Percentiles rank a stretch among this genome's conserved stretches.
These are phyloP conservation scores for Macrophya annulata DNA, from an alignment of 2,888 invertebrate genomes.

Conservation along the genomic window DNA sequence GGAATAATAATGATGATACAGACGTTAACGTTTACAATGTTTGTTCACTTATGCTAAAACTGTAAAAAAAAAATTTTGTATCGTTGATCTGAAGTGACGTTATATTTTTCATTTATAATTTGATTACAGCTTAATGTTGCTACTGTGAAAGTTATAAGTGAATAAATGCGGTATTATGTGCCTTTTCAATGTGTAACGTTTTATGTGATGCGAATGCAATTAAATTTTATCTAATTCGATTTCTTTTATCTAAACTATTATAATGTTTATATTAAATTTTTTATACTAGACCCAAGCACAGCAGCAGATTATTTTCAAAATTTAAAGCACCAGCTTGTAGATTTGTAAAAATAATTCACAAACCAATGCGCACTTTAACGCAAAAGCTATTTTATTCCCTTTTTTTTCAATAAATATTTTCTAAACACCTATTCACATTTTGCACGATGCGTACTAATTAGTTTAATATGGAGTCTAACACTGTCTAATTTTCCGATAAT, in stretches of 20 bases:
- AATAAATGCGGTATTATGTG: slow-evolving; percentile 49
- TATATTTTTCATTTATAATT: slow-evolving; percentile 18
- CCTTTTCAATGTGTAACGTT: slow-evolving; percentile 32
- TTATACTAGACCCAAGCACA: slow-evolving; percentile 29
- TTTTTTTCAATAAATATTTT: slow-evolving; percentile 27
- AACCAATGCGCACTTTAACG: slow-evolving; percentile 28
- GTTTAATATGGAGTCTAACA: slow-evolving; percentile 37
- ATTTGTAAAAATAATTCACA: slow-evolving; percentile 4
- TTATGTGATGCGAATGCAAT: slow-evolving; percentile 41
- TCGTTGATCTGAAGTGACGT: not conserved
- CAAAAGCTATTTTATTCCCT: slow-evolving; percentile 1
- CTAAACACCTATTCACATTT: slow-evolving; percentile 40
- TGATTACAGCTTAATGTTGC: slow-evolving; percentile 27
- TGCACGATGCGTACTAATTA: slow-evolving; percentile 46
- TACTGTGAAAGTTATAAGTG: slow-evolving; percentile 52
- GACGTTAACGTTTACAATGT: slow-evolving; percentile 15
- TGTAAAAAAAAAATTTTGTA: slow-evolving; percentile 12
- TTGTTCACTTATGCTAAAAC: slow-evolving; percentile 45
- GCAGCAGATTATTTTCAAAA: slow-evolving; percentile 12
- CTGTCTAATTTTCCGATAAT: slow-evolving; percentile 11
- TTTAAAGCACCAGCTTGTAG: slow-evolving; percentile 45
- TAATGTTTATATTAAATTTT: not conserved
- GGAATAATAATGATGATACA: not conserved
- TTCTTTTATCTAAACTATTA: slow-evolving; percentile 15
- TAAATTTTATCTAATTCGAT: not conserved